Evolutionary conservation across 1,140 invertebrate species (phyloP).

Genomic region (Rhynchophorus ferrugineus): DNA sequence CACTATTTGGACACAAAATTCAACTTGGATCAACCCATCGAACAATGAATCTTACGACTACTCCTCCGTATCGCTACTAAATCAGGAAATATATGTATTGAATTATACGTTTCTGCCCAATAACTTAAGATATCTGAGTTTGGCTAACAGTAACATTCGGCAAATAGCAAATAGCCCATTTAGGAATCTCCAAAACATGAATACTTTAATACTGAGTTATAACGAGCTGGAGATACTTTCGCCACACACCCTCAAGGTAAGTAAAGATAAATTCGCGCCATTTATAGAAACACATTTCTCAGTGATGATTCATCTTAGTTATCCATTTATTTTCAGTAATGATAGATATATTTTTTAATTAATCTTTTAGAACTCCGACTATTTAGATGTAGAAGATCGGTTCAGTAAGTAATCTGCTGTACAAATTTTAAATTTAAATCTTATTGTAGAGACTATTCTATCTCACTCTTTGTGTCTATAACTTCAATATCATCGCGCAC

Average conservation of each 20-base stretch:
- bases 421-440: too few species aligned
- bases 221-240: slow-evolving; percentile 54
- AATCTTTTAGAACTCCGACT: too few species aligned
- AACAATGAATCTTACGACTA: slow-evolving; percentile 21
- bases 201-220: slow-evolving; percentile 58
- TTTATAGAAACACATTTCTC: background rate
- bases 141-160: slow-evolving; percentile 46
- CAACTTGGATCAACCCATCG: slow-evolving; percentile 19
- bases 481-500: too few species aligned
- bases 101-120: slow-evolving; percentile 25
- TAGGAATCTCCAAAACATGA: slow-evolving; percentile 51
- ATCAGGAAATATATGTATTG: slow-evolving; percentile 24
- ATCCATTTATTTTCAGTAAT: background rate
- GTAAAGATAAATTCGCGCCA: slow-evolving; percentile 3
- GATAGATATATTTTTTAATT: too few species aligned
- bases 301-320: background rate
- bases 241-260: slow-evolving; percentile 60
- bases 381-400: too few species aligned
- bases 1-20: slow-evolving; percentile 7
- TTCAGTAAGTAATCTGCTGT: too few species aligned
- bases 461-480: too few species aligned
- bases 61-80: slow-evolving; percentile 13
- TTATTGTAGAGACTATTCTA: too few species aligned
- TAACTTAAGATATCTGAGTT: slow-evolving; percentile 24
- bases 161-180: slow-evolving; percentile 55